Conservation (phyloP, 2,113 vertebrate species). For the Apteryx owenii region DNA sequence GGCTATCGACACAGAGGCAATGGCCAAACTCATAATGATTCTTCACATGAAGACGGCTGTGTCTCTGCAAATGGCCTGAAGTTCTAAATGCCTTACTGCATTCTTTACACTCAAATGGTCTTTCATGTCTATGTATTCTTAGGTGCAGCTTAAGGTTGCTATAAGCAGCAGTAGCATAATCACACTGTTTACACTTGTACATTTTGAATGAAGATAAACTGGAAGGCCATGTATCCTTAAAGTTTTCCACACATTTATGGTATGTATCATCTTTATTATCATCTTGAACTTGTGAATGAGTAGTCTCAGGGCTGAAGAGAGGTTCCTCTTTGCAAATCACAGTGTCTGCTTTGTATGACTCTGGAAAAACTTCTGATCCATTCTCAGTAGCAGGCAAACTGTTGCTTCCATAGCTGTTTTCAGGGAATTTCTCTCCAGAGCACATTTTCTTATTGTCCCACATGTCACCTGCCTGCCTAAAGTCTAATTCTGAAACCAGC, state of each 20-base stretch:
- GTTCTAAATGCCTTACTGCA: constrained; percentile 29
- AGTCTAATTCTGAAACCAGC: neutral
- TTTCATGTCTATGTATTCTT: neutral
- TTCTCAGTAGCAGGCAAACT: neutral
- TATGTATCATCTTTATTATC: neutral
- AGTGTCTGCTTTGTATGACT: neutral
- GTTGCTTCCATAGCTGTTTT: neutral
- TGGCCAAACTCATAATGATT: neutral
- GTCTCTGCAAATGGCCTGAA: constrained; percentile 12
- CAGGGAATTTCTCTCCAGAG: neutral
- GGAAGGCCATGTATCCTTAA: neutral
- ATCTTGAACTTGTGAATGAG: neutral
- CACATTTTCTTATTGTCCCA: neutral
- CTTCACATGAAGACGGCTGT: neutral
- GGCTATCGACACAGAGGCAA: neutral
- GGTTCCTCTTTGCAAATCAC: neutral
- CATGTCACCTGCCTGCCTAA: neutral
- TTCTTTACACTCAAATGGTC: constrained; percentile 14
- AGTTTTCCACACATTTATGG: neutral
- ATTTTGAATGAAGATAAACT: neutral
- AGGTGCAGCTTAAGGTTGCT: constrained; percentile 31
- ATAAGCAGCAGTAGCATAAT: neutral
- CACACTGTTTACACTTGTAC: constrained; percentile 31
- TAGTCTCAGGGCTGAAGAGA: neutral
- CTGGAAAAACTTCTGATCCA: neutral